phyloP scores from a whole-genome alignment of 2,888 invertebrate species.

The Siphonodentalium dalli region DNA sequence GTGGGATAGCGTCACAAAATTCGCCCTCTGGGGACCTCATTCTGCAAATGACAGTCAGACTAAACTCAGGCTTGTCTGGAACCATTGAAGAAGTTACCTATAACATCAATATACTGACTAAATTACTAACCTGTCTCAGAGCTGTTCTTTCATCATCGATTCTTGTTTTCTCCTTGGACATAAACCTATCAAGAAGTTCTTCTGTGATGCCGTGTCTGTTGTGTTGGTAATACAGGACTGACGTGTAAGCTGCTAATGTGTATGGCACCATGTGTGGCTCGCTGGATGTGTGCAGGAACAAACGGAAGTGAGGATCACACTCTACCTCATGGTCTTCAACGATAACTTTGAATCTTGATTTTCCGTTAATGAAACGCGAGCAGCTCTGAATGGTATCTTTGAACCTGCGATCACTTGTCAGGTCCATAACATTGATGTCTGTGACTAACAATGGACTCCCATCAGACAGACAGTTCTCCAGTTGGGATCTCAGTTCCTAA shows the following conservation, averaged over 20 bases:
- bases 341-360: constrained; percentile 60
- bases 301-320: constrained; percentile 62
- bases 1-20: no score
- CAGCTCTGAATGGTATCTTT: constrained; percentile 53
- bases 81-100: background rate
- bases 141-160: constrained; percentile 60
- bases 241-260: constrained; percentile 57
- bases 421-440: constrained; percentile 55
- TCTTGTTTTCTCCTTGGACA: constrained; percentile 59
- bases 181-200: constrained; percentile 60
- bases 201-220: constrained; percentile 56
- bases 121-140: constrained; percentile 50
- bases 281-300: constrained; percentile 62
- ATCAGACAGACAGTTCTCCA: constrained; percentile 64
- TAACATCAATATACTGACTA: background rate
- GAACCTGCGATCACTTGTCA: constrained; percentile 55
- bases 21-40: no score
- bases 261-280: constrained; percentile 59
- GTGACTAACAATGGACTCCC: constrained; percentile 61
- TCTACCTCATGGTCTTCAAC: constrained; percentile 65
- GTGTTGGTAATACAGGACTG: constrained; percentile 59
- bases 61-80: no score
- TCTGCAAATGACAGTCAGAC: no score
- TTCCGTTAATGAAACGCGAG: constrained; percentile 54
- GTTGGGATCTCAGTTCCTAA: constrained; percentile 62